Evolutionary conservation across 2,888 invertebrate species (phyloP).

Genomic region (Cantharis rufa): DNA sequence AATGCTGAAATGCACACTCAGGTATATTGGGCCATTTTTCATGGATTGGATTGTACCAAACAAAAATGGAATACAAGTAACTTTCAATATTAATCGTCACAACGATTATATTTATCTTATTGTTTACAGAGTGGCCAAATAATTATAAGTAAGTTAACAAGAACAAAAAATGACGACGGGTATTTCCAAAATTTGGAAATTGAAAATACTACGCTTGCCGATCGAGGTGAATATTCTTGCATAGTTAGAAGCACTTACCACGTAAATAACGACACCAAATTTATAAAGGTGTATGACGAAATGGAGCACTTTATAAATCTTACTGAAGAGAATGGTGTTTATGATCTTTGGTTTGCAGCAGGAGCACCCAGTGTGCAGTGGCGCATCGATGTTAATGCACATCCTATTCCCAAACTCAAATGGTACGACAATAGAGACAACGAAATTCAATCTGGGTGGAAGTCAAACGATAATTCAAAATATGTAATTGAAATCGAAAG

Average conservation of each 20-base stretch:
- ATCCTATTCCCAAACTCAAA: slow-evolving; percentile 55
- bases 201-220: slow-evolving; percentile 32
- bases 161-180: not conserved
- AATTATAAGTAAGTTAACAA: not conserved
- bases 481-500: slow-evolving; percentile 9
- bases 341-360: slow-evolving; percentile 41
- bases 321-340: slow-evolving; percentile 45
- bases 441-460: slow-evolving; percentile 41
- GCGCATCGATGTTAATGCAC: slow-evolving; percentile 60
- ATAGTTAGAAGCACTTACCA: slow-evolving; percentile 43
- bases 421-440: slow-evolving; percentile 50
- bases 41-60: slow-evolving; percentile 49
- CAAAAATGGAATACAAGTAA: slow-evolving; percentile 26
- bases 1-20: slow-evolving; percentile 47
- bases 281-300: slow-evolving; percentile 38
- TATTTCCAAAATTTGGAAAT: slow-evolving; percentile 35
- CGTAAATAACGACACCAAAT: slow-evolving; percentile 32
- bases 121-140: slow-evolving; percentile 10
- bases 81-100: not conserved
- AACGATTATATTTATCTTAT: not conserved
- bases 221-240: slow-evolving; percentile 49
- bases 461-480: slow-evolving; percentile 34
- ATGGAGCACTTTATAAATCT: slow-evolving; percentile 47
- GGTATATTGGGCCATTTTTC: slow-evolving; percentile 35
- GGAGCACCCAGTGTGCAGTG: slow-evolving; percentile 54